Percentiles rank a stretch among this genome's conserved stretches.
Evolutionary conservation across 92 coral and sea anemone species (phyloP).

Genomic region (Porites rus): DNA sequence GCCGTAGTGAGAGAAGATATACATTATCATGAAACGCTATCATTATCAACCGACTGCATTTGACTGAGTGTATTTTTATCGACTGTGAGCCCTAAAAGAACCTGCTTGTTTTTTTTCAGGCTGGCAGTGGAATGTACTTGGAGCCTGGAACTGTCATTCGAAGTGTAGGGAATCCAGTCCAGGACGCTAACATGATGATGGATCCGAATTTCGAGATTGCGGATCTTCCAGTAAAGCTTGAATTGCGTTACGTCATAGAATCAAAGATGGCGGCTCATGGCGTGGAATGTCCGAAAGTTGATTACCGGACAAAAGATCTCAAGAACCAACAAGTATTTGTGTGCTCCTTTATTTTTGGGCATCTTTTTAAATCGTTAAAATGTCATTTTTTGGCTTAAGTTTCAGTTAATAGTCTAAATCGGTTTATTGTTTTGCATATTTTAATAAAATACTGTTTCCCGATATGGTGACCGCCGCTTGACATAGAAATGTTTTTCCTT

Average conservation of each 20-base stretch:
- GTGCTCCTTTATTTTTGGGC: not conserved
- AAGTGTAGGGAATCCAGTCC: conserved; percentile 52
- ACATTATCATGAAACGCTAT: no score
- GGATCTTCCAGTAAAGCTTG: conserved; percentile 95
- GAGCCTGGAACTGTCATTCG: conserved; percentile 75
- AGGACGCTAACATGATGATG: conserved; percentile 66
- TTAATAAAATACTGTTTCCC: no score
- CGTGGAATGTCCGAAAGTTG: conserved; percentile 93
- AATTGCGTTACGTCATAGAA: conserved; percentile 95
- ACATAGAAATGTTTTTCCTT: no score
- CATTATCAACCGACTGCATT: no score
- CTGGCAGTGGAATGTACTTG: conserved; percentile 74
- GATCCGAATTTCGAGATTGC: conserved; percentile 94
- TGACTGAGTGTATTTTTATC: no score
- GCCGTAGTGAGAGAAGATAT: no score
- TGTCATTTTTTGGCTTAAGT: no score
- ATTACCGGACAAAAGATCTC: conserved; percentile 53
- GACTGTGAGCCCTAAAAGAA: no score
- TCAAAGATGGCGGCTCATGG: conserved; percentile 95
- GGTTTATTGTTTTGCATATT: no score
- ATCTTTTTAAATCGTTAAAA: not conserved
- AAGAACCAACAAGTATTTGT: conserved; percentile 41
- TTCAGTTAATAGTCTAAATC: no score
- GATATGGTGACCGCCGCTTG: no score
- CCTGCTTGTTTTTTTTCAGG: conserved; percentile 32